Conservation (phyloP, 2,797 vertebrate genomes). For the Podargus strigoides region DNA sequence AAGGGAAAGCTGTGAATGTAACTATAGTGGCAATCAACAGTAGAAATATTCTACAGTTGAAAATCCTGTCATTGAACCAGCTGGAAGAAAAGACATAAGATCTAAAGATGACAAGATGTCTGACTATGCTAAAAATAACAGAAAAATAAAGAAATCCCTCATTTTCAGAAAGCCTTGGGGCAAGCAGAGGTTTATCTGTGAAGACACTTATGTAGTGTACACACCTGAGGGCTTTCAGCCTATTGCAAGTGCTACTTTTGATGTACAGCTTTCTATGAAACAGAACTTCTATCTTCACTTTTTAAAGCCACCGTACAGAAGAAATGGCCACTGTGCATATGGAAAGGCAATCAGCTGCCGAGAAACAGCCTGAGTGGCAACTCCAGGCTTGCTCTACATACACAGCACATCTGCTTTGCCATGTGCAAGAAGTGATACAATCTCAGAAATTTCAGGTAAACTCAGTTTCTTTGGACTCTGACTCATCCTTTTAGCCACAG, state of each 20-base stretch:
- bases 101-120: neutral
- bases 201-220: neutral
- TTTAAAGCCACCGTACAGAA: neutral
- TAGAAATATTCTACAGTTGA: neutral
- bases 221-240: neutral
- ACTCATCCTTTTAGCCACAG: rapidly evolving
- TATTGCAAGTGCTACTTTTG: neutral
- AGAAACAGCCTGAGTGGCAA: neutral
- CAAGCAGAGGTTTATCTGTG: neutral
- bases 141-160: neutral
- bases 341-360: neutral
- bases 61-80: neutral
- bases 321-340: neutral
- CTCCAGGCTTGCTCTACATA: neutral
- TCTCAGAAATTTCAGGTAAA: neutral
- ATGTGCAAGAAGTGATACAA: rapidly evolving
- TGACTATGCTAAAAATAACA: neutral
- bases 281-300: neutral
- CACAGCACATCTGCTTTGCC: neutral
- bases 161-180: neutral
- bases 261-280: neutral
- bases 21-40: neutral
- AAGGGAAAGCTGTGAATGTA: neutral
- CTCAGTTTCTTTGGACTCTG: neutral
- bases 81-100: neutral